phyloP scores from a whole-genome alignment of 2,113 vertebrate genomes.

The Epinephelus fuscoguttatus region DNA sequence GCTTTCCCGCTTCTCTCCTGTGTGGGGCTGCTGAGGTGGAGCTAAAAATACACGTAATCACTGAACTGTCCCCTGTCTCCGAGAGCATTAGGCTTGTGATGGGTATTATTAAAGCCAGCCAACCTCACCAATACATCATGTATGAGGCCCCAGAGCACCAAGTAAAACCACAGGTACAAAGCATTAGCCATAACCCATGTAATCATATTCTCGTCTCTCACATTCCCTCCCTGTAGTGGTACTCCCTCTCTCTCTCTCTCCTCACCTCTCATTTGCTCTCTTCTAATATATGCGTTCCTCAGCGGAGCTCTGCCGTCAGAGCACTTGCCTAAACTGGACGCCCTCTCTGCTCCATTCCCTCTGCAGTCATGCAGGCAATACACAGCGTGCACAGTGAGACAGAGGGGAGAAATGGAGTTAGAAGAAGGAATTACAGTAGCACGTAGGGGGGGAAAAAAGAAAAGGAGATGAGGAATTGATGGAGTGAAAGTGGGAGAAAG shows the following conservation, averaged over 20 bases:
- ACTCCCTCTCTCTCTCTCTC: constrained; percentile 39
- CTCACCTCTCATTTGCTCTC: constrained; percentile 49
- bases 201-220: constrained; percentile 49
- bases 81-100: constrained; percentile 39
- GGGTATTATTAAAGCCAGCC: constrained; percentile 58
- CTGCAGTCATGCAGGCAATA: constrained; percentile 68
- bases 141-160: constrained; percentile 47
- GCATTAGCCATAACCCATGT: constrained; percentile 51
- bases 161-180: constrained; percentile 53
- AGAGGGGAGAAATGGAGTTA: constrained; percentile 1
- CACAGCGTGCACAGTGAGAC: constrained; percentile 27
- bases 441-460: not conserved
- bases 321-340: constrained; percentile 59
- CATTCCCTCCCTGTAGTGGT: constrained; percentile 33
- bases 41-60: constrained; percentile 72
- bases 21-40: constrained; percentile 59
- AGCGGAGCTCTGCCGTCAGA: constrained; percentile 63
- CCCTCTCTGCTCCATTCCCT: constrained; percentile 68
- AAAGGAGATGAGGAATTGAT: not conserved
- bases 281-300: constrained; percentile 60
- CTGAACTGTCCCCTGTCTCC: constrained; percentile 52
- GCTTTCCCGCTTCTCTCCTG: constrained; percentile 75
- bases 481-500: constrained; percentile 25
- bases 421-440: constrained; percentile 22
- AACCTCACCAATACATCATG: constrained; percentile 56